Base-by-base conservation (phyloP, 2,797 vertebrate genomes). In the Epinephelus malabaricus region DNA sequence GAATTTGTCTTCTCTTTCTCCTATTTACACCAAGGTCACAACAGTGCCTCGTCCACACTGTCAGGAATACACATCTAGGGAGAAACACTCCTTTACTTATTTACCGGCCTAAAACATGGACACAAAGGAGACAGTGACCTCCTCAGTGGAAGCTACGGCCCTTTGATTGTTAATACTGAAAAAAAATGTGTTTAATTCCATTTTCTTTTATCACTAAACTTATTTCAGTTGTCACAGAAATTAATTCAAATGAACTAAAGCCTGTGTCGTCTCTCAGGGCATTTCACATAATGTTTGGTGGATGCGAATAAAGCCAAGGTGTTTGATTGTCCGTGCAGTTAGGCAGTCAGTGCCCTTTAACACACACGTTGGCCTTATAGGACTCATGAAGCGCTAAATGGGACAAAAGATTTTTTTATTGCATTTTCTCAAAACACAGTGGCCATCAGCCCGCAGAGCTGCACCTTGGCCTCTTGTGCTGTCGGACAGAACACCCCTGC, bases 341-440 rank as follows among this genome's bases (percentile, higher is more conserved):
- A 76, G 66, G 81, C 71, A 75, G 70, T 60, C 79, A 60, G 78
- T 25, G 27, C 80, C 85, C 87, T 93, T 84, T 88, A 81, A 79
- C 78, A 69, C 68, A 19, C 78, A 73, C 84, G 54, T 89, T 70
- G 88, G 66, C 45, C 76, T 78, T 84, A 85, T 75, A 72, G 89
- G 71, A 73, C 43, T 93, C 84, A 87, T 76, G 80, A 89, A 73
- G 81, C 46, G 58, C 50, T 88, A 58, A 53, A 61, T 88, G 90
- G 86, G 86, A 51, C 85, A 69, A 79, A 87, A 90, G 75, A 69
- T 34, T n/a, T 60, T 40, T 81, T 56, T 15, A 18, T 53, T 49
- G 63, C 53, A 43, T 75, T 34, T 34, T 34, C 34, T 34, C 72
- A 63, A 40, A 0, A 18, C 18, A 2, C 21, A 7, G 53, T 74